Base-by-base conservation (phyloP, 2,888 invertebrate species). In the Papilio elwesi region DNA sequence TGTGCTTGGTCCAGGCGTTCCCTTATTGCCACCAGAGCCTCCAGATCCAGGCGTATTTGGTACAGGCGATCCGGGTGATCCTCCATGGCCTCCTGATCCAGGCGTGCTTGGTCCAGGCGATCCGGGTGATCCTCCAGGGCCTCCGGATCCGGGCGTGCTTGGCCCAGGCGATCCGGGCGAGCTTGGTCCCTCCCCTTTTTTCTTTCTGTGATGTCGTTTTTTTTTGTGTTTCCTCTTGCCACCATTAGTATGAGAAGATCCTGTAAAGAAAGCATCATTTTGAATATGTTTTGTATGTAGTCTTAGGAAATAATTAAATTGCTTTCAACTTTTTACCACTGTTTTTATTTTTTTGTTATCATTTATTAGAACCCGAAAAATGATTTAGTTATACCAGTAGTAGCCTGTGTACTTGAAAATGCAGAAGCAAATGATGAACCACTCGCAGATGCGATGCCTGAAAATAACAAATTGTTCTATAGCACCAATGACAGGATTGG, bases 381-480 rank as follows among this genome's bases (percentile, higher is more conserved):
- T n/a, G n/a, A n/a, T 26, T 26, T 26, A 26, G 16, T 36, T 55
- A 47, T 70, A 71, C 71, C 71, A 26, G n/a, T 52, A 16, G 66
- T 52, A 16, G 66, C 16, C 38, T 59, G 71, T 12, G 71, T 66
- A 52, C 52, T 71, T 52, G 71, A 52, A 15, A 51, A 49, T 57
- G 71, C 59, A 26, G 71, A 59, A 52, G 71, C 71, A 62, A 52
- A 66, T 36, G 59, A 55, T 10, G 70, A 53, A 36, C 70, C 12
- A 53, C 53, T 43, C 8, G 64, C 70, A 36, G 53, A 53, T 12
- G 52, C 70, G n/a, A 16, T 55, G 26, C 70, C 70, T 70, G 52
- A 47, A 67, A 59, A 59, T n/a, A 59, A 43, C 1, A 38, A 59
- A n/a, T 43, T n/a, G 5, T 43, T 43, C 38, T 59, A 9, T n/a